Evolutionary conservation across 2,797 vertebrate genomes (phyloP).

Genomic region (Synanceia verrucosa): DNA sequence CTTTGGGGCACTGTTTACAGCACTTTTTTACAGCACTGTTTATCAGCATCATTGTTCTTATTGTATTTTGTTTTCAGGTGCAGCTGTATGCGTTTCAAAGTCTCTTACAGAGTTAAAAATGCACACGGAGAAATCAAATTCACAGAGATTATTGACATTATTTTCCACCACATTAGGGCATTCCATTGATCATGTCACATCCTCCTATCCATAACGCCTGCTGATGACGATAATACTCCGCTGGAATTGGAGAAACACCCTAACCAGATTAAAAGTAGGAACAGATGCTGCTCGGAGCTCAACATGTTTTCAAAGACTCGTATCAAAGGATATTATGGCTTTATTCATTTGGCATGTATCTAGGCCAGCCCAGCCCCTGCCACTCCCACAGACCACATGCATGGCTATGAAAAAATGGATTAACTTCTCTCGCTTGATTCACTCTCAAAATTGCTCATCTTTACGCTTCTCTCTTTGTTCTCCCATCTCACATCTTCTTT

Average conservation of each 20-base stretch:
- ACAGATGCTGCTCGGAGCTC: conserved; percentile 74
- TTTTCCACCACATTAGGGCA: conserved; percentile 49
- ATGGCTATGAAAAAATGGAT: conserved; percentile 75
- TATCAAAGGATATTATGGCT: conserved; percentile 77
- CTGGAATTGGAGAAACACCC: conserved; percentile 69
- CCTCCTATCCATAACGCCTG: conserved; percentile 50
- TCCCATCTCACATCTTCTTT: conserved; percentile 22
- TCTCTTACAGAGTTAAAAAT: conserved; percentile 15
- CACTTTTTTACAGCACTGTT: too few species aligned
- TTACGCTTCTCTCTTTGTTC: conserved; percentile 39
- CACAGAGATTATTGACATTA: conserved; percentile 60
- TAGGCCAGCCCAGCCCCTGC: conserved; percentile 75
- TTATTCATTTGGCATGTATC: conserved; percentile 79
- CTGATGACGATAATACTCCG: conserved; percentile 62
- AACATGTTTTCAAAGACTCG: conserved; percentile 70
- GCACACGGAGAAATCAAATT: conserved; percentile 41
- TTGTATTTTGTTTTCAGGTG: conserved; percentile 13
- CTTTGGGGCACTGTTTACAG: too few species aligned
- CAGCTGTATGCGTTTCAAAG: conserved; percentile 1
- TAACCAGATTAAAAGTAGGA: conserved; percentile 79
- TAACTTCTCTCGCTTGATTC: conserved; percentile 57
- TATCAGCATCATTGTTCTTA: too few species aligned
- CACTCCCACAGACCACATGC: conserved; percentile 80
- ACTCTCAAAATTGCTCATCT: conserved; percentile 62
- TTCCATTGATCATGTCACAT: conserved; percentile 49